Percentiles rank a stretch among this genome's conserved stretches.
Conservation (phyloP, 2,113 vertebrate species). For the Platysternon megacephalum region DNA sequence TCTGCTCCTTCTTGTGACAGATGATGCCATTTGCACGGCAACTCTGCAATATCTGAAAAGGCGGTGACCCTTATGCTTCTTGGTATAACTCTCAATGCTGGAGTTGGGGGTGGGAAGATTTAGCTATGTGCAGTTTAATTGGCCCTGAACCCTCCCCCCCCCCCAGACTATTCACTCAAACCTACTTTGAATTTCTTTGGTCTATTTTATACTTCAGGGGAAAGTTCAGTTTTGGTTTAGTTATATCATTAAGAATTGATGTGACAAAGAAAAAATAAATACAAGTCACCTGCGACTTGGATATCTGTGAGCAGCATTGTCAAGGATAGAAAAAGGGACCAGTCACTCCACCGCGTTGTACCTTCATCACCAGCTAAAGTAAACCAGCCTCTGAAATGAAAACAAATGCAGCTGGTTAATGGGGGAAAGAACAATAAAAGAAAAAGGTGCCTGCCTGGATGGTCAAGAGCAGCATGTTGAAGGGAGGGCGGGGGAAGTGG, state of each 20-base stretch:
- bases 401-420: not conserved
- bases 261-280: not conserved
- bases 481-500: not conserved
- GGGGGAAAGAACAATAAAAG: not conserved
- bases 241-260: not conserved
- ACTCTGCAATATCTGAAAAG: not conserved
- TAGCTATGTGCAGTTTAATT: too few relatives aligned
- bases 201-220: not conserved
- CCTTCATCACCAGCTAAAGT: not conserved
- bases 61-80: not conserved
- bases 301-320: not conserved
- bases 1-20: not conserved
- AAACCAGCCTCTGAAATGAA: not conserved
- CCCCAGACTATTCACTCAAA: not conserved
- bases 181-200: not conserved
- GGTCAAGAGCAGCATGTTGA: not conserved
- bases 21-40: not conserved
- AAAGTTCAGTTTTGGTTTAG: not conserved
- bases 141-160: not conserved
- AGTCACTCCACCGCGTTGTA: not conserved
- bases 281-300: not conserved
- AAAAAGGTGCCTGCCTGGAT: not conserved
- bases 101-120: too few relatives aligned
- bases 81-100: not conserved
- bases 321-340: not conserved